Evolutionary conservation across 2,888 invertebrate genomes (phyloP).

Genomic region (Nephrotoma appendiculata): DNA sequence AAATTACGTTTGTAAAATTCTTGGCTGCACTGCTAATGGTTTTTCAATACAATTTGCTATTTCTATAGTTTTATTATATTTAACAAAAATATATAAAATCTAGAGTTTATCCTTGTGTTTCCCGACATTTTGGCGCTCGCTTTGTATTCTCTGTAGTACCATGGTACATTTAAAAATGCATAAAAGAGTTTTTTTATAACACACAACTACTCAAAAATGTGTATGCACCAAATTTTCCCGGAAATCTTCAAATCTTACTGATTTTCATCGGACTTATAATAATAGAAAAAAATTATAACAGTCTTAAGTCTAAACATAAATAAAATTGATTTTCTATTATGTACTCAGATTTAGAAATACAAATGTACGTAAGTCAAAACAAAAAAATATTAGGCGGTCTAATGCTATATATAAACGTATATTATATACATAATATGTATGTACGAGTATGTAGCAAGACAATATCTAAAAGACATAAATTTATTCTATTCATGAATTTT

Average conservation of each 20-base stretch:
- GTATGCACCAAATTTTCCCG: neutral
- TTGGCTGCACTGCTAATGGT: neutral
- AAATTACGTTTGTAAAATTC: neutral
- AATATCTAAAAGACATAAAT: neutral
- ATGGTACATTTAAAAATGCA: neutral
- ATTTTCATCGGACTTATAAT: neutral
- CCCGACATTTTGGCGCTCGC: neutral
- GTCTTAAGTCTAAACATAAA: neutral
- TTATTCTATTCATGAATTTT: neutral
- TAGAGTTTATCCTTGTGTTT: neutral
- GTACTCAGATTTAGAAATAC: neutral
- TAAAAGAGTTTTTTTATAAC: neutral
- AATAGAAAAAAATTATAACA: neutral
- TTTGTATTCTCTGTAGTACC: neutral
- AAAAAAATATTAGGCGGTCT: neutral
- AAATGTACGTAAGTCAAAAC: neutral
- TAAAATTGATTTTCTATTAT: neutral
- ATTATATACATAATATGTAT: neutral
- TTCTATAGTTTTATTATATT: neutral
- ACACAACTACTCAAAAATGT: neutral
- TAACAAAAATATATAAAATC: neutral
- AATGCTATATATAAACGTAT: neutral
- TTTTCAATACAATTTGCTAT: neutral
- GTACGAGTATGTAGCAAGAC: neutral
- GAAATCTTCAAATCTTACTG: neutral